Conservation (phyloP, 2,113 vertebrate species). For the Struthio camelus region DNA sequence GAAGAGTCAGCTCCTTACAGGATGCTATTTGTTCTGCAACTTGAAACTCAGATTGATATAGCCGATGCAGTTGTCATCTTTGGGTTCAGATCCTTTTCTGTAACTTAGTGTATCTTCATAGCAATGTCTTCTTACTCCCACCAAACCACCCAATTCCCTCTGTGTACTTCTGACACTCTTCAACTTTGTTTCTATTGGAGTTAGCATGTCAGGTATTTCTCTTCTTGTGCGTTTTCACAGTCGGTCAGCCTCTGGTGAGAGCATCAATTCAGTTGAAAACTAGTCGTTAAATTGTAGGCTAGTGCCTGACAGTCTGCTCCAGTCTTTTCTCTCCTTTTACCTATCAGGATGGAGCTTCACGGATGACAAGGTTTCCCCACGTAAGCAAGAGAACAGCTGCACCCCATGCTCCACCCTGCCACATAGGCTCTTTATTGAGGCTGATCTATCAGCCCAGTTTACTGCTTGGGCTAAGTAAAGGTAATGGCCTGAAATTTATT, state of each 20-base stretch:
- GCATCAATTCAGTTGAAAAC: not conserved
- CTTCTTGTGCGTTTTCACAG: not conserved
- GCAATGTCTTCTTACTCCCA: not conserved
- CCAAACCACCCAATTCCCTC: not conserved
- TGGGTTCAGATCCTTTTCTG: not conserved
- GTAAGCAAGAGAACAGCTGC: not conserved
- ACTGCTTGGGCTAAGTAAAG: not conserved
- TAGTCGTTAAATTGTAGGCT: not conserved
- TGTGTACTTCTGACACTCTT: not conserved
- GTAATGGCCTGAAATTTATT: slow-evolving; percentile 46
- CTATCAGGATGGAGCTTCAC: not conserved
- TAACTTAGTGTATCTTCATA: not conserved
- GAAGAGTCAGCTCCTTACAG: not conserved
- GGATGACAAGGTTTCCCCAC: not conserved
- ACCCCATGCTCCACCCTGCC: not conserved
- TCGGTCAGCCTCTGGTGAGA: not conserved
- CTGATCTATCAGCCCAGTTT: slow-evolving; percentile 17
- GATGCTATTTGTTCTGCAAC: not conserved
- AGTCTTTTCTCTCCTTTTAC: not conserved
- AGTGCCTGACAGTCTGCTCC: not conserved
- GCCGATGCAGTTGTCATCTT: not conserved
- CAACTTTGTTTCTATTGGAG: not conserved
- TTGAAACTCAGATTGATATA: not conserved
- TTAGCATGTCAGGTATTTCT: not conserved
- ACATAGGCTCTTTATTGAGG: not conserved